Conservation (phyloP, 2,113 vertebrate genomes). For the Menura novaehollandiae region DNA sequence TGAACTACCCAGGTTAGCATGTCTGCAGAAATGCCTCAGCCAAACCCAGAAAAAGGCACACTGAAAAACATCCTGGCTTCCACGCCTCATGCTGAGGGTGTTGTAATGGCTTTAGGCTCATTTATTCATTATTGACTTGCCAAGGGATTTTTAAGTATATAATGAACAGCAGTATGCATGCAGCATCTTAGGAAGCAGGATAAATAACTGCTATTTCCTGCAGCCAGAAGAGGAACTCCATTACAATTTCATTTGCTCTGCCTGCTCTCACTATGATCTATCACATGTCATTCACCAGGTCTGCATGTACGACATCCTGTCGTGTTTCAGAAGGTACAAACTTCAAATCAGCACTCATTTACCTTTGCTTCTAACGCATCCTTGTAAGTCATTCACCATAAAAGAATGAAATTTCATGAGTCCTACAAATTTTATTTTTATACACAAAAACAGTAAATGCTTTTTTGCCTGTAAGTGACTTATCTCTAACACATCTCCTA, state of each 20-base stretch:
- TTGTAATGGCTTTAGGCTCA: conserved; percentile 1
- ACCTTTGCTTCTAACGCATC: neutral
- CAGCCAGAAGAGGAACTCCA: conserved; percentile 52
- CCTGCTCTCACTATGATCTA: conserved; percentile 30
- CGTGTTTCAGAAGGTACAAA: conserved; percentile 22
- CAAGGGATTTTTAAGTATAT: conserved; percentile 38
- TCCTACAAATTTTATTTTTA: conserved; percentile 36
- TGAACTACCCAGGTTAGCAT: neutral
- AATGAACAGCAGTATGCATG: conserved; percentile 38
- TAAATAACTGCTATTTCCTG: conserved; percentile 61
- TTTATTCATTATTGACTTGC: conserved; percentile 56
- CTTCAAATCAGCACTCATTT: conserved; percentile 42
- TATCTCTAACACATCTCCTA: neutral
- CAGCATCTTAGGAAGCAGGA: conserved; percentile 34
- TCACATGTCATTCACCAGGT: neutral
- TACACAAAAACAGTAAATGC: neutral
- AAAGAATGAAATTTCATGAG: neutral
- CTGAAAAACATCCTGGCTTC: neutral
- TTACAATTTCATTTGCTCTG: conserved; percentile 67
- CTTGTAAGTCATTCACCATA: neutral
- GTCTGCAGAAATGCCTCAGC: conserved; percentile 1
- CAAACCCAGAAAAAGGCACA: neutral
- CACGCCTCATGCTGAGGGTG: neutral
- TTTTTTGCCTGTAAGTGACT: neutral
- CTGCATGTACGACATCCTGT: neutral